Base-by-base conservation (phyloP, 2,888 invertebrate genomes). In the Scaptomyza cyrtandrae region DNA sequence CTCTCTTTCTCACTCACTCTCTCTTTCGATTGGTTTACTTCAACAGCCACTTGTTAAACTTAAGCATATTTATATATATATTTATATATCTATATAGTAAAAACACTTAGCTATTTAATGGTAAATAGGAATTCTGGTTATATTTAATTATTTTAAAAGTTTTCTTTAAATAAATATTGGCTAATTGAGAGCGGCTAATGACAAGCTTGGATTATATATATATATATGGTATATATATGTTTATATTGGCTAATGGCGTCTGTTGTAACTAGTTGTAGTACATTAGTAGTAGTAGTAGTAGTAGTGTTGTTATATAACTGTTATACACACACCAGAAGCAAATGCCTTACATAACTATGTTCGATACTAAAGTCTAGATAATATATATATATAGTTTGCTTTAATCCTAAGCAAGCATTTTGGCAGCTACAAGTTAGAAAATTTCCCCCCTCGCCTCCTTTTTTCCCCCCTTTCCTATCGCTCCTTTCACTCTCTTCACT, bases 111-210 rank as follows among this genome's bases (percentile, higher is more conserved):
- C 60, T 71, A 53, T 35, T 35, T 24, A 37, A 33, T 33, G 10
- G 39, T 46, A 56, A 31, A 60, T 78, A 78, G 75, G 75, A 69
- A 78, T 78, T 57, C 13, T 60, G 43, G 54, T 48, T n/a, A 31
- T 13, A 54, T 14, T 13, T 63, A 74, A 78, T 74, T 74, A 72
- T 27, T 50, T 24, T n/a, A 11, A 29, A 7, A 27, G 6, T 61
- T 39, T 6, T 29, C 6, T 29, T 29, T 29, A 7, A 39, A 57
- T 68, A 29, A 58, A 70, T 68, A 68, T 70, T 64, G 37, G 63
- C 75, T 75, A 70, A 64, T 35, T 56, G 79, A 75, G 78, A 64
- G 69, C 49, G 60, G 62, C 71, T 57, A 75, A 43, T 68, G 62
- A 57, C 46, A 60, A 63, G 50, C 35, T 61, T 37, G 27, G 13